Evolutionary conservation across 1,140 invertebrate species (phyloP).

Genomic region (Heterodera schachtii): DNA sequence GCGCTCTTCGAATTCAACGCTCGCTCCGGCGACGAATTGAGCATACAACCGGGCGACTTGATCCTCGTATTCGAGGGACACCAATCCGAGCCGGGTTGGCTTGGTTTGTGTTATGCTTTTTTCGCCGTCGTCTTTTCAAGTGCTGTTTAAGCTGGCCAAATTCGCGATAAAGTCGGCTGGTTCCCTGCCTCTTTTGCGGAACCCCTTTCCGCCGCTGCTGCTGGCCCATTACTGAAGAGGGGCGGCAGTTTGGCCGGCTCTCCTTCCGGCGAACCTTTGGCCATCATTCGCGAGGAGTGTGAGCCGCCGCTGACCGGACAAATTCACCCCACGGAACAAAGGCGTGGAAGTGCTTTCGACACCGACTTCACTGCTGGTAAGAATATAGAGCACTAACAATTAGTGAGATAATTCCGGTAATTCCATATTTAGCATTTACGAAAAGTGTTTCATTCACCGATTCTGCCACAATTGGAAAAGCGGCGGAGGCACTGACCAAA

Average conservation of each 20-base stretch:
- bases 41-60: conserved; percentile 88
- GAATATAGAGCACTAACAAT: background rate
- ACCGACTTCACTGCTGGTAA: conserved; percentile 17
- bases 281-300: conserved; percentile 57
- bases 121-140: background rate
- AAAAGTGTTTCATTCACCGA: conserved; percentile 25
- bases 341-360: background rate
- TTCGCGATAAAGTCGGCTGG: conserved; percentile 73
- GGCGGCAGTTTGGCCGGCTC: conserved; percentile 48
- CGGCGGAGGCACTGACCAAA: background rate
- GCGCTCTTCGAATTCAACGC: conserved; percentile 91
- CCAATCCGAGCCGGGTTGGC: conserved; percentile 92
- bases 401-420: background rate
- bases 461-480: conserved; percentile 27
- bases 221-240: conserved; percentile 18
- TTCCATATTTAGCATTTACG: conserved; percentile 19
- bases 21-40: conserved; percentile 87
- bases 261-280: conserved; percentile 58
- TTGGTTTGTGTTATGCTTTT: conserved; percentile 62
- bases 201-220: conserved; percentile 68
- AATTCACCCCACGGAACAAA: background rate
- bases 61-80: conserved; percentile 83
- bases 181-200: conserved; percentile 96
- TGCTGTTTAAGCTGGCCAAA: conserved; percentile 75
- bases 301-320: background rate